A percentile compares a stretch with the other conserved stretches of the same genome.
phyloP scores from a whole-genome alignment of 64 coral and sea anemone species.

The Montipora foliosa region DNA sequence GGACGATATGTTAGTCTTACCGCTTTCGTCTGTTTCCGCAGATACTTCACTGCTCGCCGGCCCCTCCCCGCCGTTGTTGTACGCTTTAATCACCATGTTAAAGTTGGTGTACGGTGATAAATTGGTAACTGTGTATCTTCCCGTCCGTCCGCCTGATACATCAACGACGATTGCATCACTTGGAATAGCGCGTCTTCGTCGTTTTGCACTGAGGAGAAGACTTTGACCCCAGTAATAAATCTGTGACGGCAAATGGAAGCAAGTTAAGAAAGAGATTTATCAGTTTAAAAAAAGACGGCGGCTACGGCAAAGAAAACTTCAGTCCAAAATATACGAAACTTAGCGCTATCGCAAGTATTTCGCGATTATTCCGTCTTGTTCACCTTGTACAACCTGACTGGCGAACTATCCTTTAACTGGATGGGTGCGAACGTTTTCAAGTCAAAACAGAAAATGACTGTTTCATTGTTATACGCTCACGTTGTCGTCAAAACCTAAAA shows the following conservation, averaged over 20 bases:
- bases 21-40: slow-evolving; percentile 49
- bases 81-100: slow-evolving; percentile 63
- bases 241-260: neutral
- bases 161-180: slow-evolving; percentile 5
- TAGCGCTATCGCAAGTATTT: too few species aligned
- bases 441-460: too few species aligned
- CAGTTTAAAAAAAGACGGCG: neutral
- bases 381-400: too few species aligned
- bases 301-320: too few species aligned
- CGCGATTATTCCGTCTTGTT: too few species aligned
- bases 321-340: too few species aligned
- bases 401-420: too few species aligned
- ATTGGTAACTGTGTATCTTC: slow-evolving; percentile 11
- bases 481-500: too few species aligned
- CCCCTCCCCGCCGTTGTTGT: slow-evolving; percentile 78
- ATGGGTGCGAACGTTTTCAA: too few species aligned
- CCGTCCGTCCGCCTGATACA: neutral
- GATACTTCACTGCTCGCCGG: slow-evolving; percentile 55
- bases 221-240: slow-evolving; percentile 64
- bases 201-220: neutral
- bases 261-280: neutral
- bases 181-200: slow-evolving; percentile 62
- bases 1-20: neutral
- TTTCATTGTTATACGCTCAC: too few species aligned
- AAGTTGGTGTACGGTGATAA: slow-evolving; percentile 61